Evolutionary conservation across 2,113 vertebrate species (phyloP).

Genomic region (Junco hyemalis): DNA sequence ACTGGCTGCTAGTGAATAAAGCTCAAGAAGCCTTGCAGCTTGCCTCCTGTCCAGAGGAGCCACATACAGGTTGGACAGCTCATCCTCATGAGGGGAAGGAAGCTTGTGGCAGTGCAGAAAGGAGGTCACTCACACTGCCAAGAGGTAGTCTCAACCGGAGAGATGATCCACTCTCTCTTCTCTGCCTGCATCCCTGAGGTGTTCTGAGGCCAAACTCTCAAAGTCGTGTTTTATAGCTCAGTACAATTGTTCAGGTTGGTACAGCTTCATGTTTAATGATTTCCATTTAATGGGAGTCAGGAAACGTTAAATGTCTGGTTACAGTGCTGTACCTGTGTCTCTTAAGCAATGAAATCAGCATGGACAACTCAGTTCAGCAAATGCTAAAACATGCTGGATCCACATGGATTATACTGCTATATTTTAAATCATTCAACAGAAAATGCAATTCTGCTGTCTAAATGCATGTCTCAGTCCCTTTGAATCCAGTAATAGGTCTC

Average conservation of each 20-base stretch:
- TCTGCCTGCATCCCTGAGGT: background rate
- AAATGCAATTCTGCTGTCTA: background rate
- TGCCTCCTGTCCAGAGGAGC: background rate
- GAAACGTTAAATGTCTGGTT: background rate
- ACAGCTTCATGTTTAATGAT: background rate
- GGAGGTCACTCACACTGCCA: rapidly evolving
- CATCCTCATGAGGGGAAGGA: background rate
- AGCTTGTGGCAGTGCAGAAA: background rate
- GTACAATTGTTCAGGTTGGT: background rate
- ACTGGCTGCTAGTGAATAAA: background rate
- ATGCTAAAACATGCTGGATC: background rate
- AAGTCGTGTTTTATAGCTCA: background rate
- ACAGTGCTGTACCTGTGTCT: background rate
- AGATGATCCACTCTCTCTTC: background rate
- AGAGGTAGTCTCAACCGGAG: background rate
- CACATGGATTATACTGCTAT: background rate
- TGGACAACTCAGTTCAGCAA: background rate
- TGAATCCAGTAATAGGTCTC: slow-evolving; percentile 1
- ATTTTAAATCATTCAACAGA: slow-evolving; percentile 12
- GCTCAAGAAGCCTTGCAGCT: background rate
- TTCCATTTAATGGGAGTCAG: background rate
- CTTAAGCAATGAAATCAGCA: background rate
- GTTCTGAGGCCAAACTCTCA: background rate
- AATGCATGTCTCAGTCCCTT: background rate
- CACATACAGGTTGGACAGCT: background rate